Base-by-base conservation (phyloP, 2,888 invertebrate species). In the Tortrix viridana region DNA sequence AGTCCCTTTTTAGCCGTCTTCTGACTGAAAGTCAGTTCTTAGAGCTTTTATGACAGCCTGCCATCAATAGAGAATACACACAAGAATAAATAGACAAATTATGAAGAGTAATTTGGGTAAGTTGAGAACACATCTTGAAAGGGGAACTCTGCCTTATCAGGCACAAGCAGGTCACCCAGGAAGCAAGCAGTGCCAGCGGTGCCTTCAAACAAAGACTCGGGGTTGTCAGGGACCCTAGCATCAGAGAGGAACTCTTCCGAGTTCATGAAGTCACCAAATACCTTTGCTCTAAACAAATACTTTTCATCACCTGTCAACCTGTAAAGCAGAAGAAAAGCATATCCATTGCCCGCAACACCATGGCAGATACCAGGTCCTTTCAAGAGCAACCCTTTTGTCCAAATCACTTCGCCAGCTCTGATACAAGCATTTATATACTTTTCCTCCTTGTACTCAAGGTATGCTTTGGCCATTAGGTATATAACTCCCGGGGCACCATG, bases 311-410 rank as follows among this genome's bases (percentile, higher is more conserved):
- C 92, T 12, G 97, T 97, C 57, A 97, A 85, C 67, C 97, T 93
- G 76, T 96, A 95, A 7, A 97, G 85, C 0, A 97, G 84, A 48
- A 97, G 85, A 73, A 97, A 96, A 0, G 95, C 96, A 83, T 97
- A 97, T 14, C 95, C 97, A 82, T 95, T 97, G 37, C 97, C 97
- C 19, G 96, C 95, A 0, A 97, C 93, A 1, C 98, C 98, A 76
- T 98, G 98, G 78, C 98, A 98, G 65, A 98, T 95, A 0, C 97
- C 97, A 7, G 97, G 97, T 0, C 98, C 98, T 84, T 98, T 98
- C 69, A 93, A 94, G 38, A 98, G 88, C 32, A 98, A 89, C 0
- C 98, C 98, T 77, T 95, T 95, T 19, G 93, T 85, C 98, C 98
- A 98, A 2, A 97, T 94, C 18, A 97, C 82, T 58, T 98, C 96